phyloP scores from a whole-genome alignment of 2,797 vertebrate genomes.

The Tangara arthus region DNA sequence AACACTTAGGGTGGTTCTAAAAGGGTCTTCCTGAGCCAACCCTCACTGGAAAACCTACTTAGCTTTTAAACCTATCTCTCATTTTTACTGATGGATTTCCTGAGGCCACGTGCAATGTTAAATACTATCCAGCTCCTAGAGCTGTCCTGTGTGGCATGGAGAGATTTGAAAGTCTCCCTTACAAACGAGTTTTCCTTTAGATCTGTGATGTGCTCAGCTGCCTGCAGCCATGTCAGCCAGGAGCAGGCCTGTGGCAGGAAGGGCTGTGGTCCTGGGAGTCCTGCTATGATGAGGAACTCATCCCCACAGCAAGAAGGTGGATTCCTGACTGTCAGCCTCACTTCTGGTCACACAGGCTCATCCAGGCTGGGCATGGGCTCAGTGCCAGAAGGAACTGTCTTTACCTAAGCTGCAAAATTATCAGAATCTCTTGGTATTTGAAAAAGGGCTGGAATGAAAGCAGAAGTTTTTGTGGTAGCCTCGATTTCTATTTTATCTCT shows the following conservation, averaged over 20 bases:
- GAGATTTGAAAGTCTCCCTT: background rate
- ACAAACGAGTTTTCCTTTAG: background rate
- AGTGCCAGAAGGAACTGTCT: background rate
- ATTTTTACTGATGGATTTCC: background rate
- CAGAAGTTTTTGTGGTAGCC: background rate
- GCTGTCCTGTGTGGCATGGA: background rate
- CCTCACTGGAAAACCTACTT: background rate
- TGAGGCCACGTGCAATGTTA: rapidly evolving
- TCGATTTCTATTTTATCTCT: background rate
- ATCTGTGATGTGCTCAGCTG: background rate
- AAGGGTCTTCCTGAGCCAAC: background rate
- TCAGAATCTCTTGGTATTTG: background rate
- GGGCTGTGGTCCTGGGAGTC: background rate
- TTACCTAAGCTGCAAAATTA: background rate
- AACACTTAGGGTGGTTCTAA: background rate
- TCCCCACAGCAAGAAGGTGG: background rate
- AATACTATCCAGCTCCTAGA: background rate
- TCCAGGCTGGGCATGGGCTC: rapidly evolving
- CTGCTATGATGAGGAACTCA: rapidly evolving
- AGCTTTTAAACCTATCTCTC: background rate
- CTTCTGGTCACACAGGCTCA: background rate
- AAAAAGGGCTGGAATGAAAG: background rate
- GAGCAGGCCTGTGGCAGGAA: background rate
- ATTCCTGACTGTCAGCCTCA: background rate
- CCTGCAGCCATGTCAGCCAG: background rate